Percentiles rank a stretch among this genome's conserved stretches.
phyloP scores from a whole-genome alignment of 2,113 vertebrate genomes.

The Dolichotis patagonum region DNA sequence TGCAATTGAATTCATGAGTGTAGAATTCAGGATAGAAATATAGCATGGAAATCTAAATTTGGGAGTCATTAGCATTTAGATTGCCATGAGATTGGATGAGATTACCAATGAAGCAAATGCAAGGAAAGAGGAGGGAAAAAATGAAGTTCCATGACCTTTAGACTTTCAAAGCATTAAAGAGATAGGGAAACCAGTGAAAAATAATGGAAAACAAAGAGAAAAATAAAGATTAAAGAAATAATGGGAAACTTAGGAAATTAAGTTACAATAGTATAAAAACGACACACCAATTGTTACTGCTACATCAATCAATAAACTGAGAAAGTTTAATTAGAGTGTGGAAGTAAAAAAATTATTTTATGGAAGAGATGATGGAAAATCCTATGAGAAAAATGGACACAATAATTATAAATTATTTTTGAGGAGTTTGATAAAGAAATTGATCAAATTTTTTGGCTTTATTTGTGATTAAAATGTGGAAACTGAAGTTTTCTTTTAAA shows the following conservation, averaged over 20 bases:
- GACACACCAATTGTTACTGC: too few species aligned
- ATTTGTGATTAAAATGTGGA: background rate
- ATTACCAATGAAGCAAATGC: background rate
- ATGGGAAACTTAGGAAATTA: background rate
- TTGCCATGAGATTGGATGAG: background rate
- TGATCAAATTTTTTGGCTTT: background rate
- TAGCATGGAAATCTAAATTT: background rate
- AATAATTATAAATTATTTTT: background rate
- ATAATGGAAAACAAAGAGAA: background rate
- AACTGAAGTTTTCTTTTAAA: background rate
- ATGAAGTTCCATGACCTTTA: background rate
- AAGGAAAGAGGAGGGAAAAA: background rate
- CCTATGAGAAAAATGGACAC: background rate
- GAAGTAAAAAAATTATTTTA: background rate
- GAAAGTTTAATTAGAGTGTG: background rate
- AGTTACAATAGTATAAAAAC: background rate
- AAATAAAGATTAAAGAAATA: background rate
- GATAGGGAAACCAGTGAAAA: background rate
- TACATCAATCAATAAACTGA: background rate
- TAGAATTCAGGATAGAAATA: background rate
- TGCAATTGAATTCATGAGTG: constrained; percentile 14
- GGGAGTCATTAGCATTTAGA: constrained; percentile 62
- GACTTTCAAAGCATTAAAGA: background rate
- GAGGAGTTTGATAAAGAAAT: background rate
- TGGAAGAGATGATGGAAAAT: background rate